Evolutionary conservation across 2,797 vertebrate genomes (phyloP), one percentile per base, ranked within the genome.

Genomic region (Neosilurus hyrtlii): DNA sequence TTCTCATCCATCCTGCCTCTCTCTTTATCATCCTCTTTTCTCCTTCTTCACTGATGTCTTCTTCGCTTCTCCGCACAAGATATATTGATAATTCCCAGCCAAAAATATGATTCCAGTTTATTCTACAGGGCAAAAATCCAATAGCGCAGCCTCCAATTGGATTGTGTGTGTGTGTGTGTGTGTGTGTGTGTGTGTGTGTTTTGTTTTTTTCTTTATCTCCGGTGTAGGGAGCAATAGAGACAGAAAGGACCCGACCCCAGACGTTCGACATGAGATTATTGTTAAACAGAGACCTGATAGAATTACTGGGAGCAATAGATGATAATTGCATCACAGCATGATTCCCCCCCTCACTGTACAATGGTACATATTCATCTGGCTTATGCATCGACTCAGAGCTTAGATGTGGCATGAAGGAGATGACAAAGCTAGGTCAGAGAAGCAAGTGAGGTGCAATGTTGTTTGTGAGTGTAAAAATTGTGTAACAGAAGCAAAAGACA

Each of bases 181-280:
- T n/a, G n/a, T n/a, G n/a, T n/a, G n/a, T n/a, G n/a, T n/a, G n/a
- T 59, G 2, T 43, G 37, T 79, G 63, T 2, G 57, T 20, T 81
- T 81, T 81, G 72, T 94, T 96, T 93, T 96, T 96, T 81, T 81
- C 76, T 77, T 94, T 96, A 93, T 96, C 96, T 96, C 96, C 91
- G 93, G 95, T 98, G 96, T 95, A 94, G 95, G 96, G 96, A 97
- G 97, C 97, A 98, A 98, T 99, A 97, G 97, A 97, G 96, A 96
- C 95, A 89, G 92, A 91, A 93, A 95, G 95, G 94, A 94, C 94
- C 93, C 93, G 89, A 91, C 91, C 94, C 95, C 94, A 97, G 96
- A 96, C 95, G 93, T 94, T 95, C 90, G 92, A 95, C 94, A 95
- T 94, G 94, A 95, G 94, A 95, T 96, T 95, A 95, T 93, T 96